Base-by-base conservation (phyloP, 2,888 invertebrate species). In the Drosophila mercatorum region DNA sequence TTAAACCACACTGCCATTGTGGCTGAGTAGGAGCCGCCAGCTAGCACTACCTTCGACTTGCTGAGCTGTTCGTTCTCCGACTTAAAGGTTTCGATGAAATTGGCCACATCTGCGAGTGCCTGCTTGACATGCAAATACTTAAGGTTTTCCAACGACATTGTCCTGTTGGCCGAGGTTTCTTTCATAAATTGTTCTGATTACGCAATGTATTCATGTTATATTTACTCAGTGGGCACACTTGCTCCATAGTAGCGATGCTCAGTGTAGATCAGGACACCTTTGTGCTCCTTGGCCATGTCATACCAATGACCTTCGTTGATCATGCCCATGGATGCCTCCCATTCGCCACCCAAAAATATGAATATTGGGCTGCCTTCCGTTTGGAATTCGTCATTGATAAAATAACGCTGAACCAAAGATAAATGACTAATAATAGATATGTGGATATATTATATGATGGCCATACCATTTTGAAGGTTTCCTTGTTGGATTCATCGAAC, bases 211-310 rank as follows among this genome's bases (percentile, higher is more conserved):
- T 3, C 1, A 34, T 0, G 0, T 5, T 0, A 0, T 10, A 59
- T 94, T 94, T 92, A 97, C 96, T 83, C 75, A 10, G 95, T 95
- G 0, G 97, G 97, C 71, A 94, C 93, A 78, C 96, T 97, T 53
- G 94, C 77, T 1, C 97, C 97, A 89, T 97, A 97, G 91, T 94
- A 97, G 77, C 97, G 94, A 91, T 97, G 97, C 90, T 97, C 97
- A 0, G 97, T 95, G 80, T 95, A 95, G 89, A 96, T 95, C 75
- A 96, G 93, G 2, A 94, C 94, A 0, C 95, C 97, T 0, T 93
- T 93, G 75, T 95, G 93, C 14, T 92, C 83, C 57, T 89, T 75
- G 0, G 95, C 96, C 85, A 95, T 91, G 59, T 95, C 94, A 64
- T 94, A 93, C 81, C 95, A 95, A 63, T 95, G 93, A 0, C 96